phyloP scores from a whole-genome alignment of 2,888 invertebrate genomes.

The Molanna angustata region DNA sequence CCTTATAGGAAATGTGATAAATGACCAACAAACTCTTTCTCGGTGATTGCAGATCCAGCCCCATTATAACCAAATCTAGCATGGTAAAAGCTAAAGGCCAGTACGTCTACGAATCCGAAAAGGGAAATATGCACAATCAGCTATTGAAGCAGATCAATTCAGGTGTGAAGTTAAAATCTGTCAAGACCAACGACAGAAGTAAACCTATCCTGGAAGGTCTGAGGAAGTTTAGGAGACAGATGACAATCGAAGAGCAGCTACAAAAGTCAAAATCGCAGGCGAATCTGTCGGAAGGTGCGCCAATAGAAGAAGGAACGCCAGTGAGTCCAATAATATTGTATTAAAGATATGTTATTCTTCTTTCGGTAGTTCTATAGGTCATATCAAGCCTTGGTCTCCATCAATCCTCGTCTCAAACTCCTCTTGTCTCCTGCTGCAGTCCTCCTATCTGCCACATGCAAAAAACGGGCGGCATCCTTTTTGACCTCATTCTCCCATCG shows the following conservation, averaged over 20 bases:
- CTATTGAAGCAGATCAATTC: conserved; percentile 77
- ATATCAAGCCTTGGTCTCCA: too few relatives aligned
- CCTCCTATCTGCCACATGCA: too few relatives aligned
- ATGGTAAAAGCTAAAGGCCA: conserved; percentile 71
- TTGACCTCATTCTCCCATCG: too few relatives aligned
- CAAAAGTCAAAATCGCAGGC: conserved; percentile 77
- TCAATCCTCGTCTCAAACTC: too few relatives aligned
- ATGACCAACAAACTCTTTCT: too few relatives aligned
- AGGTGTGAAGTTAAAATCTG: conserved; percentile 72
- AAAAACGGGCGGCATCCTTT: too few relatives aligned
- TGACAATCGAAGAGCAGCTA: conserved; percentile 87
- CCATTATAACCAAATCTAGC: conserved; percentile 56
- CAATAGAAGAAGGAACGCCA: neutral
- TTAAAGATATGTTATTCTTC: too few relatives aligned
- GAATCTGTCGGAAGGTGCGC: conserved; percentile 39
- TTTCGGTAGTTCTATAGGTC: too few relatives aligned
- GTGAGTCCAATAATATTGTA: too few relatives aligned
- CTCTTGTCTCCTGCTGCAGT: too few relatives aligned
- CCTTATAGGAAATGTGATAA: too few relatives aligned
- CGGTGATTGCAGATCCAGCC: conserved; percentile 57
- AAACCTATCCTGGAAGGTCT: conserved; percentile 80
- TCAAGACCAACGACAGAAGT: conserved; percentile 81
- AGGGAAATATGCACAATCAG: conserved; percentile 74
- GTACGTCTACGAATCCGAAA: conserved; percentile 87
- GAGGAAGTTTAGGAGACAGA: conserved; percentile 82